Percentiles rank a stretch among this genome's conserved stretches.
These are phyloP conservation scores for Pristionchus mayeri DNA, from an alignment of 2,888 invertebrate species.

Conservation along the genomic window DNA sequence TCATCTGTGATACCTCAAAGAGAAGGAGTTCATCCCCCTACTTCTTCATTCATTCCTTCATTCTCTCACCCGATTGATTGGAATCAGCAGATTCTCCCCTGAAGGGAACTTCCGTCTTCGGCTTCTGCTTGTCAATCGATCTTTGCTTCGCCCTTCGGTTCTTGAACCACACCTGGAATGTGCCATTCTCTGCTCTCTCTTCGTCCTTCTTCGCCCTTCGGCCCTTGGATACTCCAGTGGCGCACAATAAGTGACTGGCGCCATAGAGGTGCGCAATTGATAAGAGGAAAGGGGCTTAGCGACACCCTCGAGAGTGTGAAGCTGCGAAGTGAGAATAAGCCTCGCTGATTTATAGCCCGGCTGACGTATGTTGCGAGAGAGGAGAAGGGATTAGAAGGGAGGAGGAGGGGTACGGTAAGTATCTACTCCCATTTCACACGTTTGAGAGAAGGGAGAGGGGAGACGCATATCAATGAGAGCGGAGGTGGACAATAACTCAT, in stretches of 20 bases:
- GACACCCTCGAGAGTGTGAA: slow-evolving; percentile 39
- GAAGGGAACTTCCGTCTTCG: slow-evolving; percentile 56
- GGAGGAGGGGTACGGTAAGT: slow-evolving; percentile 15
- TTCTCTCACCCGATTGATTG: not conserved
- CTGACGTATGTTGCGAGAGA: slow-evolving; percentile 2
- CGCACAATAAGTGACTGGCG: not conserved
- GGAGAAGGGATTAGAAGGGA: not conserved
- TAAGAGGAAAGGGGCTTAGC: slow-evolving; percentile 6
- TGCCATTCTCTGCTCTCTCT: too few relatives aligned
- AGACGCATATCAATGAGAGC: not conserved
- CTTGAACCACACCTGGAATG: slow-evolving; percentile 74
- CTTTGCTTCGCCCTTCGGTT: slow-evolving; percentile 73
- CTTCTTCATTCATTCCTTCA: not conserved
- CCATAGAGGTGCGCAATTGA: not conserved
- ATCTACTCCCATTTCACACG: slow-evolving; percentile 4
- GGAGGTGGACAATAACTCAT: not conserved
- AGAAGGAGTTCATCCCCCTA: not conserved
- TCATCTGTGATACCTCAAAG: not conserved
- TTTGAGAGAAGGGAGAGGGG: slow-evolving; percentile 7
- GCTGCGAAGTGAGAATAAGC: slow-evolving; percentile 31
- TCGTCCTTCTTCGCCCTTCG: slow-evolving; percentile 17
- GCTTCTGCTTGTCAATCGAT: slow-evolving; percentile 73
- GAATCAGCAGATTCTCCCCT: slow-evolving; percentile 27
- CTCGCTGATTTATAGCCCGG: slow-evolving; percentile 23
- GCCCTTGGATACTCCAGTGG: not conserved